These are phyloP conservation scores for Pocillopora damicornis DNA, from an alignment of 64 coral and sea anemone genomes.

Conservation along the genomic window DNA sequence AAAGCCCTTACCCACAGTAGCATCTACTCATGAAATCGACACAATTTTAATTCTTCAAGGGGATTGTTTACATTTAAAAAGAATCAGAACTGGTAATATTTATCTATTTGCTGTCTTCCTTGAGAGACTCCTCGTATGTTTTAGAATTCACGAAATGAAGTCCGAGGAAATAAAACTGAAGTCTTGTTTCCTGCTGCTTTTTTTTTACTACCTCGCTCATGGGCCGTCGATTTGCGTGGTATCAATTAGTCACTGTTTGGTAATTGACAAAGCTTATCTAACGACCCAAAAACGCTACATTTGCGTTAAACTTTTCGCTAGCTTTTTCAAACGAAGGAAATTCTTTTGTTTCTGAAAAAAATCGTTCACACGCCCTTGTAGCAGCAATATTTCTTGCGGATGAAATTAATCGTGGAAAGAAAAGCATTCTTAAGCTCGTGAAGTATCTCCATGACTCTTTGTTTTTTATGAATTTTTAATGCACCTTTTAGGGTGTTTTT, in stretches of 20 bases:
- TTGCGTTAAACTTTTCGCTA: not conserved
- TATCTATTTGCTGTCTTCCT: not conserved
- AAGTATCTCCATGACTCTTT: constrained; percentile 3
- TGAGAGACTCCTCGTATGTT: not conserved
- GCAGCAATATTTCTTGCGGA: not conserved
- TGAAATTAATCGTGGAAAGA: not conserved
- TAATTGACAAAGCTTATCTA: constrained; percentile 13
- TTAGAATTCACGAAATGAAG: no score
- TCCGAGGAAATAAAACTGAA: no score
- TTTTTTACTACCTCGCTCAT: not conserved
- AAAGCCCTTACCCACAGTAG: not conserved
- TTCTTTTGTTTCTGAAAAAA: not conserved
- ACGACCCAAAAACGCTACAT: not conserved
- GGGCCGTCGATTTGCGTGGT: not conserved
- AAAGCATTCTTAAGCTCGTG: constrained; percentile 25
- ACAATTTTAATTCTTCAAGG: constrained; percentile 1
- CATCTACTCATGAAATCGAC: not conserved
- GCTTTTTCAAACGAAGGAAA: not conserved
- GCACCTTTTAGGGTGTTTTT: constrained; percentile 6
- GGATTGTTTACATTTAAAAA: constrained; percentile 8
- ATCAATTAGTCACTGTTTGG: not conserved
- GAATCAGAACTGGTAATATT: not conserved
- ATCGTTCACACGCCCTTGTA: not conserved
- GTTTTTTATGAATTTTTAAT: constrained; percentile 39
- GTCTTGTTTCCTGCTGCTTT: not conserved